Evolutionary conservation across 1,140 invertebrate species (phyloP), one percentile per base, ranked within the genome.

Genomic region (Oncopeltus fasciatus): DNA sequence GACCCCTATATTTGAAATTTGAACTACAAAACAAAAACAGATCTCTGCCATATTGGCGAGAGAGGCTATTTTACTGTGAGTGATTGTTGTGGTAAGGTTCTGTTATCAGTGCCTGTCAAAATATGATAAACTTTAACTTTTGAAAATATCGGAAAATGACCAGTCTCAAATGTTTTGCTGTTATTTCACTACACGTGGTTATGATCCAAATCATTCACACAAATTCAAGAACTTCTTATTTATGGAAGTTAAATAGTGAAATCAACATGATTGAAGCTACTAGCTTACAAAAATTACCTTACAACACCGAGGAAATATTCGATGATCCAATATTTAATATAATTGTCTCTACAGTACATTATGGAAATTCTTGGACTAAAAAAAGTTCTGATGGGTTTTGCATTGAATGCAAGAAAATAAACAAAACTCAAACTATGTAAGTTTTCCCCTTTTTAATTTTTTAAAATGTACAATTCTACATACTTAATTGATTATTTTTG

Each of bases 221-320:
- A 65, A 86, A 85, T 73, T 85, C 85, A 31, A 77, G 82, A 64
- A 84, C 83, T 43, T 85, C 83, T 46, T 33, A 29, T 59, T 75
- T 87, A 70, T 87, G 85, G 85, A 84, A 82, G 75, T 72, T 88
- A 60, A 84, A 83, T 71, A 68, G 75, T 47, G 81, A 81, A 71
- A 82, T 80, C 33, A 82, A 81, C 75, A 83, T 86, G 64, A 76
- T 83, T 62, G 80, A 80, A 67, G 81, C 75, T 33, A 77, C 70
- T 65, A 74, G 74, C 44, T 74, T 80, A 69, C 72, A 76, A 56
- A 78, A 79, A 70, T 74, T 80, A 68, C 71, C 72, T 64, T 74
- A 73, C 46, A 73, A 73, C 68, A 59, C 71, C 59, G 72, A 73
- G 69, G 69, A 75, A 59, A 72, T 69, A 65, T 75, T 79, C 65